Evolutionary conservation across 2,888 invertebrate genomes (phyloP).

Genomic region (Eupithecia vulgata): DNA sequence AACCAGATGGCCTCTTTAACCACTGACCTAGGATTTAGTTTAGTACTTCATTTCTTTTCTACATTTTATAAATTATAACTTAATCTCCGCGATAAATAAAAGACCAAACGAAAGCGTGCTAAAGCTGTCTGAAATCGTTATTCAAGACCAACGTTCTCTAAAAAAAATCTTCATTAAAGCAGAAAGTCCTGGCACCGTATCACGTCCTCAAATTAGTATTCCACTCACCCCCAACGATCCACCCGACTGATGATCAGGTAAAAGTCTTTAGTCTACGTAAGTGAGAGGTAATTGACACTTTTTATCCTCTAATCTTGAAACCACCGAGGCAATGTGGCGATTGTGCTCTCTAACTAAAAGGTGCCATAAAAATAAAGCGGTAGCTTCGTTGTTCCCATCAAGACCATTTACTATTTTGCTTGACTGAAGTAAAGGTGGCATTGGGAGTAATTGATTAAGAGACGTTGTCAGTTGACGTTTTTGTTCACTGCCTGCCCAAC

Average conservation of each 20-base stretch:
- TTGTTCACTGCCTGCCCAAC: constrained; percentile 17
- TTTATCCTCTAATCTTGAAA: constrained; percentile 37
- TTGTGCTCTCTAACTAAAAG: constrained; percentile 39
- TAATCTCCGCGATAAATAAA: neutral
- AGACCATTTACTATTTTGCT: constrained; percentile 28
- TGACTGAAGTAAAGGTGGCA: constrained; percentile 26
- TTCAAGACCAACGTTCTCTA: neutral
- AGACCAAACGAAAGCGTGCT: constrained; percentile 2
- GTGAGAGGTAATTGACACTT: constrained; percentile 39
- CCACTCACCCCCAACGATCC: constrained; percentile 35
- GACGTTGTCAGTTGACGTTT: constrained; percentile 20
- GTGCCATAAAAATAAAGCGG: constrained; percentile 35
- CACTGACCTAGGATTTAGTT: neutral
- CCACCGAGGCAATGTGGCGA: constrained; percentile 22
- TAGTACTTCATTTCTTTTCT: neutral
- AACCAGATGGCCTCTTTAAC: neutral
- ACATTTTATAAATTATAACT: neutral
- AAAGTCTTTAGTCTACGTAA: constrained; percentile 26
- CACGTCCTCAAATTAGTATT: constrained; percentile 40
- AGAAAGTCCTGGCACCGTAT: constrained; percentile 20
- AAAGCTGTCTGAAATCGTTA: neutral
- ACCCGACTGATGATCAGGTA: constrained; percentile 32
- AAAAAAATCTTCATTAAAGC: constrained; percentile 18
- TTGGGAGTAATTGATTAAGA: constrained; percentile 33
- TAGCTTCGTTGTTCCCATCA: constrained; percentile 19